Base-by-base conservation (phyloP, 2,888 invertebrate species). In the Andrena camellia region DNA sequence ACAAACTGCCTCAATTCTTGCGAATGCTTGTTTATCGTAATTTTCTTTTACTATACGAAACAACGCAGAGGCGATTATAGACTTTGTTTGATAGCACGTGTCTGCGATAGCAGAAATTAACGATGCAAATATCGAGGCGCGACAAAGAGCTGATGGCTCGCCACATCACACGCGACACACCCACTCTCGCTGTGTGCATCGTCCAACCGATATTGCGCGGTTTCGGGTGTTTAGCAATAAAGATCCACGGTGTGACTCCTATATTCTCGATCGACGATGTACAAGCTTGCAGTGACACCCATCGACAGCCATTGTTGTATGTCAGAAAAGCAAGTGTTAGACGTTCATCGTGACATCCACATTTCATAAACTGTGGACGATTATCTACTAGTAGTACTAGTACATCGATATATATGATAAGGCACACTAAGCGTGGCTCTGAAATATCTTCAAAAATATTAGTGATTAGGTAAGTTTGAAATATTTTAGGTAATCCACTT, bases 211-310 rank as follows among this genome's bases (percentile, higher is more conserved):
- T 91, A 92, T 92, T 92, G 90, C 90, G 90, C 87, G 92, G 91
- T 91, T 91, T 91, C 86, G 78, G 89, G 88, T 90, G 90, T 90
- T 91, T 91, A 89, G 89, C 91, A 90, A 91, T 90, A 91, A 91
- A 89, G 90, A 89, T 86, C 81, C 84, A 52, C 84, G 82, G 75
- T 88, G 87, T 85, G 89, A 85, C 86, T 85, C 85, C 82, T 85
- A 86, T 86, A 81, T 82, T 85, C 78, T 79, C 79, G 50, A 52
- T 71, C 73, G 59, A 20, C 63, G 69, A 8, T 57, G 54, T 20
- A 66, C 13, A 60, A 81, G 74, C 50, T 78, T 35, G 8, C 71
- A 54, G 20, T 17, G 50, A 23, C 59, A 13, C n/a, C 20, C 29
- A 60, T 60, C 42, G 35, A n/a, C 20, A 23, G 5, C n/a, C 29